These are phyloP conservation scores for Synergus umbraculus DNA, from an alignment of 2,888 invertebrate species.

Conservation along the genomic window DNA sequence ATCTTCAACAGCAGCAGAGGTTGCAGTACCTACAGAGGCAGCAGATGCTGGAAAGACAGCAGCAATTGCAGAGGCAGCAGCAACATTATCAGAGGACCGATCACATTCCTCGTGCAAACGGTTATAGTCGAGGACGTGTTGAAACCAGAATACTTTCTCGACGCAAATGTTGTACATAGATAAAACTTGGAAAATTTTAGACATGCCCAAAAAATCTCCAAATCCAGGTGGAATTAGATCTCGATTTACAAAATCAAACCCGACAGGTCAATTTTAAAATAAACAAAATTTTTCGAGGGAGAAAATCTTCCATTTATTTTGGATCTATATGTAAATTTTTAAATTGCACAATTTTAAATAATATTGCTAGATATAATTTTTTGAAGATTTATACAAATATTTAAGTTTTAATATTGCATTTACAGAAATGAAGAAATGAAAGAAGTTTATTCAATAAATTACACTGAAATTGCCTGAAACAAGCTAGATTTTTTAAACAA, in stretches of 20 bases:
- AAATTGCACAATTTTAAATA: too few relatives aligned
- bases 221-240: not conserved
- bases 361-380: too few relatives aligned
- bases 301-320: not conserved
- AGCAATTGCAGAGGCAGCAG: conserved; percentile 49
- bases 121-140: conserved; percentile 63
- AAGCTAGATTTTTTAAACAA: not conserved
- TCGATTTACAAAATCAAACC: too few relatives aligned
- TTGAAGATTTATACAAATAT: not conserved
- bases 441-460: not conserved
- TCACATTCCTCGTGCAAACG: conserved; percentile 54
- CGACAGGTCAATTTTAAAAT: too few relatives aligned
- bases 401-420: not conserved
- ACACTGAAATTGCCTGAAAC: not conserved
- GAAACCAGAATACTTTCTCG: conserved; percentile 67
- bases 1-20: conserved; percentile 53
- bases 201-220: not conserved
- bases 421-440: not conserved
- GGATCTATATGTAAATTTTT: not conserved
- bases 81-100: conserved; percentile 49
- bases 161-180: conserved; percentile 64
- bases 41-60: conserved; percentile 50
- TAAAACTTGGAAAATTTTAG: not conserved
- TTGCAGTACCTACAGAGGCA: conserved; percentile 56
- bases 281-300: not conserved